Evolutionary conservation across 2,797 vertebrate species (phyloP).

Genomic region (Mus caroli): DNA sequence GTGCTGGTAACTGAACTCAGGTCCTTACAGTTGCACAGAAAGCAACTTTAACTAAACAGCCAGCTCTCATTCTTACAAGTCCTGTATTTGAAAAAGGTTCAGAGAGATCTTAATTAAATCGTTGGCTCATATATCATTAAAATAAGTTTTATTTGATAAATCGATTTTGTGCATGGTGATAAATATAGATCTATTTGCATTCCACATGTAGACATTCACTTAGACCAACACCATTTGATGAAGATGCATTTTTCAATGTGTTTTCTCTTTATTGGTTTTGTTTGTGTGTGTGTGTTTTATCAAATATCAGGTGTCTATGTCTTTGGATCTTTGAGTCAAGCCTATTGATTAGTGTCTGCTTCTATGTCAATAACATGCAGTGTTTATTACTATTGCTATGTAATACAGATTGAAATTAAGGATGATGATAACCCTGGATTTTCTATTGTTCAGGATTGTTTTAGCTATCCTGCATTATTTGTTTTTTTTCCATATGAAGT

Average conservation of each 20-base stretch:
- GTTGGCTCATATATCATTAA: conserved; percentile 25
- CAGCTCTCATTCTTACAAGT: neutral
- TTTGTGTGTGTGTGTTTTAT: neutral
- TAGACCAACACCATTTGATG: neutral
- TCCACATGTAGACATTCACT: neutral
- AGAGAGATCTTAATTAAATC: conserved; percentile 18
- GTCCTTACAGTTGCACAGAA: neutral
- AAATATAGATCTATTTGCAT: neutral
- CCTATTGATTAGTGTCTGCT: neutral
- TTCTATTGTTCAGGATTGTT: neutral
- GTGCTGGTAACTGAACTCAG: neutral
- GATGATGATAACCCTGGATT: neutral
- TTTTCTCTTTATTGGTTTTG: neutral
- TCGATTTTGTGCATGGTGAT: neutral
- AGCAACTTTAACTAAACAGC: neutral
- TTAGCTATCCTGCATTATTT: neutral
- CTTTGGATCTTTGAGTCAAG: neutral
- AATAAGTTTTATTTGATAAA: conserved; percentile 62
- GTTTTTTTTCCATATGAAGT: neutral
- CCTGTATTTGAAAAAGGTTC: conserved; percentile 43
- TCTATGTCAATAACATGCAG: neutral
- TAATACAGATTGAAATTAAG: neutral
- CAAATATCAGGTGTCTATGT: neutral
- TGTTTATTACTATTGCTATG: neutral
- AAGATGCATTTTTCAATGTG: neutral